Percentiles rank a stretch among this genome's conserved stretches.
Conservation (phyloP, 92 coral and sea anemone species). For the Muricea muricata region DNA sequence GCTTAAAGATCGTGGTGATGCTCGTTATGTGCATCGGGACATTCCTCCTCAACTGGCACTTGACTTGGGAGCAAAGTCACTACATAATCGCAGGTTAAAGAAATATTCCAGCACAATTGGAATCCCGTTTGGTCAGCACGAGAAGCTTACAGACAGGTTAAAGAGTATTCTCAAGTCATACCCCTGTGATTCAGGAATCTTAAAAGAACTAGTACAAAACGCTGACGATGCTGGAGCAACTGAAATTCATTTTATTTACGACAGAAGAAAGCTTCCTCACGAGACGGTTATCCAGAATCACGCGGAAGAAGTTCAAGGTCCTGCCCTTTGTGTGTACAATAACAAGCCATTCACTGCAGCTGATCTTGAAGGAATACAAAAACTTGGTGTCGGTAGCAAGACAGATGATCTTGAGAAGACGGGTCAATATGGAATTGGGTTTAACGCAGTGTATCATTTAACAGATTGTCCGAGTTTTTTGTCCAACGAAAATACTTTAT, state of each 20-base stretch:
- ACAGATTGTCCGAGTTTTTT: constrained; percentile 97
- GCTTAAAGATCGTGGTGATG: constrained; percentile 66
- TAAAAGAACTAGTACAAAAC: constrained; percentile 90
- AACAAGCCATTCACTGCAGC: constrained; percentile 77
- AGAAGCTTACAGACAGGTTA: constrained; percentile 77
- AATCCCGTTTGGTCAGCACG: constrained; percentile 90
- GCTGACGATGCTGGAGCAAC: constrained; percentile 96
- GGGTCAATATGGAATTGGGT: constrained; percentile 91
- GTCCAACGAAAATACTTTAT: constrained; percentile 75
- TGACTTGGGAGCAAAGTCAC: constrained; percentile 81
- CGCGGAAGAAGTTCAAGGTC: constrained; percentile 92
- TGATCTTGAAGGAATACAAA: constrained; percentile 89
- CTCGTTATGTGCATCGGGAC: constrained; percentile 78
- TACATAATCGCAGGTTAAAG: constrained; percentile 71
- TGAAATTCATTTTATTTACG: constrained; percentile 88
- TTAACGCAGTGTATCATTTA: constrained; percentile 92
- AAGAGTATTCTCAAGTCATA: constrained; percentile 81
- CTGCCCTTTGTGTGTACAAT: constrained; percentile 93
- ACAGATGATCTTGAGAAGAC: constrained; percentile 72
- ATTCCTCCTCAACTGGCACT: constrained; percentile 80
- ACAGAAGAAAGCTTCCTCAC: constrained; percentile 87
- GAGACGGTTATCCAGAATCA: constrained; percentile 74
- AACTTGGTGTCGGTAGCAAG: constrained; percentile 84
- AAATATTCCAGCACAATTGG: constrained; percentile 82
- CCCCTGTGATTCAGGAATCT: constrained; percentile 91